Evolutionary conservation across 1,140 invertebrate genomes (phyloP).

Genomic region (Drosophila setifemur): DNA sequence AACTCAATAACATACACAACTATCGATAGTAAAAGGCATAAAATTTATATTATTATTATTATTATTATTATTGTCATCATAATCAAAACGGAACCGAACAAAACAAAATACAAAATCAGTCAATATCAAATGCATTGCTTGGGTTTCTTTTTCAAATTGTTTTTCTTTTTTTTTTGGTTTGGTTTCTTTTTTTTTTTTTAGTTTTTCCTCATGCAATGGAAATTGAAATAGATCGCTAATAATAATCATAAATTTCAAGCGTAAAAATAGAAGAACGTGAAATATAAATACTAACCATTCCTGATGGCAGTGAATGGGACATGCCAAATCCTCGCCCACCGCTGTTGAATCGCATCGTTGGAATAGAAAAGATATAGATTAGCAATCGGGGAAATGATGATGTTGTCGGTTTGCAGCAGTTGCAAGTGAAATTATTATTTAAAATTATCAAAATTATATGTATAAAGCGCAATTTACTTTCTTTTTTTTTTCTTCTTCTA

Average conservation of each 20-base stretch:
- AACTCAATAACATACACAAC: slow-evolving; percentile 81
- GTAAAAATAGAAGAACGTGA: neutral
- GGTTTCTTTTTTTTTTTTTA: slow-evolving; percentile 22
- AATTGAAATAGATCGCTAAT: slow-evolving; percentile 55
- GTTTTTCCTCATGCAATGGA: slow-evolving; percentile 61
- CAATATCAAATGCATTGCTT: slow-evolving; percentile 34
- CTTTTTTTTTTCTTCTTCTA: neutral
- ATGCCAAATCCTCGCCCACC: slow-evolving; percentile 82
- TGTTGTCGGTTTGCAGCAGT: slow-evolving; percentile 21
- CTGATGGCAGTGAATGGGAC: slow-evolving; percentile 82
- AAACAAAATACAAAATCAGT: slow-evolving; percentile 40
- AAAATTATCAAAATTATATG: slow-evolving; percentile 46
- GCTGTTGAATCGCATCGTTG: slow-evolving; percentile 50
- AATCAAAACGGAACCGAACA: slow-evolving; percentile 48
- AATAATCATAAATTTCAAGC: slow-evolving; percentile 48
- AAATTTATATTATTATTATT: slow-evolving; percentile 56
- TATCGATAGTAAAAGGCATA: slow-evolving; percentile 51
- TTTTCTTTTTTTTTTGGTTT: slow-evolving; percentile 1
- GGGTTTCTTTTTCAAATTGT: slow-evolving; percentile 12
- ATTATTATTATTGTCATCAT: slow-evolving; percentile 27
- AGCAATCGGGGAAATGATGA: slow-evolving; percentile 43
- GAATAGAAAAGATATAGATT: slow-evolving; percentile 47
- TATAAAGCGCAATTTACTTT: slow-evolving; percentile 65
- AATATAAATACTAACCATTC: slow-evolving; percentile 76
- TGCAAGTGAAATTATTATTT: slow-evolving; percentile 1